Percentiles rank a stretch among this genome's conserved stretches.
These are phyloP conservation scores for Ceratina calcarata DNA, from an alignment of 1,140 invertebrate genomes.

Conservation along the genomic window DNA sequence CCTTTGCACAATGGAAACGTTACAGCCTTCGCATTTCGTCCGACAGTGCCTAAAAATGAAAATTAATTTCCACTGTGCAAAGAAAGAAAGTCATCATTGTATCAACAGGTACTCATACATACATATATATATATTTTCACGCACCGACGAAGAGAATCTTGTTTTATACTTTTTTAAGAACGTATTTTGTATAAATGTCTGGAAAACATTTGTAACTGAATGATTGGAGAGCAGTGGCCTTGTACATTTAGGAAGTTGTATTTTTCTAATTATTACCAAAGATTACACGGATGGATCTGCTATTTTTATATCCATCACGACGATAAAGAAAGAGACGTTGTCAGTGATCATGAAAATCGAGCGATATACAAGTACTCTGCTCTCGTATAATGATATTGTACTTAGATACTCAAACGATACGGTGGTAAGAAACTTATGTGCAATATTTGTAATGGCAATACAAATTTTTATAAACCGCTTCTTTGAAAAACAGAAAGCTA, in stretches of 20 bases:
- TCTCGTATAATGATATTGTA: constrained; percentile 55
- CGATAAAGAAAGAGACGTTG: neutral
- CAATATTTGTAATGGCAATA: constrained; percentile 71
- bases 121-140: constrained; percentile 63
- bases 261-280: constrained; percentile 55
- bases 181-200: constrained; percentile 64
- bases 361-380: constrained; percentile 41
- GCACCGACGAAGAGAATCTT: constrained; percentile 54
- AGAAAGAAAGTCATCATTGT: constrained; percentile 51
- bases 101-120: constrained; percentile 43
- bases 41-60: constrained; percentile 10
- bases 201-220: constrained; percentile 54
- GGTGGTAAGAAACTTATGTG: constrained; percentile 65
- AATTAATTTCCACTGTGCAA: constrained; percentile 39
- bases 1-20: constrained; percentile 45
- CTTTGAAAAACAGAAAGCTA: constrained; percentile 53
- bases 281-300: constrained; percentile 17
- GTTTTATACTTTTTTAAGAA: constrained; percentile 74
- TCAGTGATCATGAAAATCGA: neutral
- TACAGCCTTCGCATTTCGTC: neutral
- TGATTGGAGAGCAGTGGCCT: constrained; percentile 50
- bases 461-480: constrained; percentile 69
- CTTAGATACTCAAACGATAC: constrained; percentile 43
- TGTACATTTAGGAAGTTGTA: constrained; percentile 56
- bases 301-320: constrained; percentile 38